These are phyloP conservation scores for Parauchenoglanis ngamensis DNA, from an alignment of 2,797 vertebrate species.

Conservation along the genomic window DNA sequence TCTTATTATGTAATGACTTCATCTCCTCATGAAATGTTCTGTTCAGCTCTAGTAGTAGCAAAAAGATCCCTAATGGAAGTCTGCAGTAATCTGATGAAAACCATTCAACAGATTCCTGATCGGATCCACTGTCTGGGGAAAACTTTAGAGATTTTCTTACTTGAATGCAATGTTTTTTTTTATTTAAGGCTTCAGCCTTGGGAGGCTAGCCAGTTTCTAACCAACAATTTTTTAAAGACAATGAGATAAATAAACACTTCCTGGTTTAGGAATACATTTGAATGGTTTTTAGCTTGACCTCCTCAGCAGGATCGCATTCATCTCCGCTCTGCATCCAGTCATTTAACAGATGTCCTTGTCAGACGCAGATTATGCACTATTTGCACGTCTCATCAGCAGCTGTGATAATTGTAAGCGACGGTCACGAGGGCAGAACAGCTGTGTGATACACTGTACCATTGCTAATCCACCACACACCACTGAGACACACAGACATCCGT, in stretches of 20 bases:
- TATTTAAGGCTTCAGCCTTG: not conserved
- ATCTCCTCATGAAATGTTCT: not conserved
- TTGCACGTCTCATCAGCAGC: slow-evolving; percentile 27
- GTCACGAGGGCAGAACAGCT: slow-evolving; percentile 29
- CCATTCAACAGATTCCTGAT: not conserved
- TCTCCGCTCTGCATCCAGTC: slow-evolving; percentile 24
- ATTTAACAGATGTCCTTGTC: slow-evolving; percentile 46
- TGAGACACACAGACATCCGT: not conserved
- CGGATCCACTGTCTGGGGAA: not conserved
- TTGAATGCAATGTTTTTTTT: not conserved
- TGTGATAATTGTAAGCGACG: slow-evolving; percentile 23
- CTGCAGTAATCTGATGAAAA: not conserved
- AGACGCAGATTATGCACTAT: slow-evolving; percentile 21
- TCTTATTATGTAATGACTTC: not conserved
- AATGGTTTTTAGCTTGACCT: not conserved
- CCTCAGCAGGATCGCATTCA: slow-evolving; percentile 19
- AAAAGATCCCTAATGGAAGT: not conserved
- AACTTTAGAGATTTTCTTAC: not conserved
- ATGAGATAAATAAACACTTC: not conserved
- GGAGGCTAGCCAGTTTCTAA: not conserved
- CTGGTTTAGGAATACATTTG: not conserved
- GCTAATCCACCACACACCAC: slow-evolving; percentile 7
- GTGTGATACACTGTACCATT: slow-evolving; percentile 20
- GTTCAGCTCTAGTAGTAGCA: not conserved
- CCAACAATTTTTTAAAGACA: not conserved